Conservation (phyloP, 2,888 invertebrate species). For the Phlogophora meticulosa region DNA sequence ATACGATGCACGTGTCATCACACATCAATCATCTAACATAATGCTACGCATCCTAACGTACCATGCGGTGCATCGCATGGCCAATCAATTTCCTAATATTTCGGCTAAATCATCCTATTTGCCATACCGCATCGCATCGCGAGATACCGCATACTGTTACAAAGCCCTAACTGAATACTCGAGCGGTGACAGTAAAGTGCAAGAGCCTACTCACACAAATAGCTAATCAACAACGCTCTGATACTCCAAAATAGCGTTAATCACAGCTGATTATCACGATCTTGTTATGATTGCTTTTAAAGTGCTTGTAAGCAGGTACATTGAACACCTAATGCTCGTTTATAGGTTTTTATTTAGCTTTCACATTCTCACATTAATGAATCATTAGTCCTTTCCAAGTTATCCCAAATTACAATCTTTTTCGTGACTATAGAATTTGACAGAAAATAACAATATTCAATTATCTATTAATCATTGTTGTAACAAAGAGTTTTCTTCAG, state of each 20-base stretch:
- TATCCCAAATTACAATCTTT: conserved; percentile 28
- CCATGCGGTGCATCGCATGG: conserved; percentile 38
- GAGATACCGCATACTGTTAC: conserved; percentile 48
- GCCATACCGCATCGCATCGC: conserved; percentile 41
- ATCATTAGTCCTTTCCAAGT: conserved; percentile 29
- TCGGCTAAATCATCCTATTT: conserved; percentile 43
- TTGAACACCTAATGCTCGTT: conserved; percentile 41
- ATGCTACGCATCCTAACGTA: conserved; percentile 32
- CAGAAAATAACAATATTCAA: conserved; percentile 29
- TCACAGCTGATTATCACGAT: conserved; percentile 59
- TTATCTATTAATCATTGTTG: conserved; percentile 12
- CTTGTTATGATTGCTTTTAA: conserved; percentile 36
- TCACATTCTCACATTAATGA: conserved; percentile 50
- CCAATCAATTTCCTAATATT: conserved; percentile 42
- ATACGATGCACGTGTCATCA: conserved; percentile 22
- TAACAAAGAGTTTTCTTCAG: conserved; percentile 16
- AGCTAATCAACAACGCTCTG: conserved; percentile 22
- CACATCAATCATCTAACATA: conserved; percentile 25
- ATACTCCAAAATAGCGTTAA: conserved; percentile 47
- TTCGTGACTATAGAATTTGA: conserved; percentile 43
- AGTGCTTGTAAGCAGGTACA: conserved; percentile 40
- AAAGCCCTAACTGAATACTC: conserved; percentile 52
- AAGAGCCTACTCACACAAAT: conserved; percentile 23
- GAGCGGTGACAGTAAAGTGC: conserved; percentile 39
- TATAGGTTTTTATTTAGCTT: conserved; percentile 36